Conservation (phyloP, 2,888 invertebrate species). For the Lottia gigantea region DNA sequence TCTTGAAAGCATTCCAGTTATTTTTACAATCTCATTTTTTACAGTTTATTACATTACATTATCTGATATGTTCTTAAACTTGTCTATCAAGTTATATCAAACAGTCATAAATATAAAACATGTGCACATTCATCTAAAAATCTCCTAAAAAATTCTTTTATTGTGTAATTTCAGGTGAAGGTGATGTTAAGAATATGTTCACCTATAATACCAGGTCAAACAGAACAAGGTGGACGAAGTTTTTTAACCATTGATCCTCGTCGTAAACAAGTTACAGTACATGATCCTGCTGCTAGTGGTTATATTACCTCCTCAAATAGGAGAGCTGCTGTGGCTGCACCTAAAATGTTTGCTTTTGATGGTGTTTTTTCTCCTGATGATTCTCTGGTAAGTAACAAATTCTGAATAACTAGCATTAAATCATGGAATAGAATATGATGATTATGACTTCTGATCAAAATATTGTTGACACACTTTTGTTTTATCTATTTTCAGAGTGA, state of each 20-base stretch:
- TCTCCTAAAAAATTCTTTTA: too few relatives aligned
- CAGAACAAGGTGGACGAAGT: conserved; percentile 49
- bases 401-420: neutral
- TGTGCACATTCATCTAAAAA: too few relatives aligned
- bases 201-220: conserved; percentile 63
- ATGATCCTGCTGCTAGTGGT: conserved; percentile 76
- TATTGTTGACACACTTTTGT: conserved; percentile 8
- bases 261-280: conserved; percentile 91
- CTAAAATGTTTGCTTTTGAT: conserved; percentile 98
- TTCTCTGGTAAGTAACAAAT: conserved; percentile 76
- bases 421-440: neutral
- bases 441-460: too few relatives aligned
- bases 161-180: conserved; percentile 77
- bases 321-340: conserved; percentile 73
- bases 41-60: too few relatives aligned
- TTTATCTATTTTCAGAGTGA: conserved; percentile 80
- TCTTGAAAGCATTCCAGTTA: too few relatives aligned
- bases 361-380: conserved; percentile 93
- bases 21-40: too few relatives aligned
- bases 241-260: conserved; percentile 90
- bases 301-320: conserved; percentile 57
- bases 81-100: too few relatives aligned
- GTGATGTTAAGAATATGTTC: conserved; percentile 87
- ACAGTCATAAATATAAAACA: too few relatives aligned
- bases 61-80: too few relatives aligned